Evolutionary conservation across 2,888 invertebrate genomes (phyloP), one percentile per base, ranked within the genome.

Genomic region (Drosophila affinis): DNA sequence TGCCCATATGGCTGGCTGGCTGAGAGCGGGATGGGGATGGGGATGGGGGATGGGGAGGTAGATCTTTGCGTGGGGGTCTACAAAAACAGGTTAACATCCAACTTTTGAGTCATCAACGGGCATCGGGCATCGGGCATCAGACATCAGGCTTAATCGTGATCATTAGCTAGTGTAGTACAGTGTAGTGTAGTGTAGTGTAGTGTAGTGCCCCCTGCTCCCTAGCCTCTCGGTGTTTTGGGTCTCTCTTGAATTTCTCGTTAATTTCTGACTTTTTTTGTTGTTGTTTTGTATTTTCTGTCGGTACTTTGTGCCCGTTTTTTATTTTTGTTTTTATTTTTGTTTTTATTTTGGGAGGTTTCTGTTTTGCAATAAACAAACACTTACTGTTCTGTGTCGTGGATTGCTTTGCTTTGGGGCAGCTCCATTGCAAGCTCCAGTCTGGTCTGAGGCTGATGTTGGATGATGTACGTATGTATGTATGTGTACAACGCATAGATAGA

Each of bases 341-440:
- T 21, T 21, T 21, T 21, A 21, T 54, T 67, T 62, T 64, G 58
- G 39, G 47, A 56, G 60, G 62, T 48, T 55, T 49, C 3, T 72
- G 60, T 78, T 77, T 81, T 77, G 88, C 87, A 84, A 87, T 82
- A 77, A 87, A 78, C 83, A 87, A 82, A 82, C 74, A 78, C 61
- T 82, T 78, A 73, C 78, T 74, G 81, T 77, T 81, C 76, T 69
- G 67, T 39, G n/a, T n/a, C 39, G 39, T 14, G 14, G 39, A 39
- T 45, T 55, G 75, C 48, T 29, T 45, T 55, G 75, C 48, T 29
- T 29, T 29, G 29, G 9, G 39, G 39, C 39, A n/a, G n/a, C n/a
- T n/a, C n/a, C 39, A 39, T n/a, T 39, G n/a, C 39, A 39, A n/a
- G 39, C n/a, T 39, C 7, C 14, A 39, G n/a, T n/a, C 39, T 39